These are phyloP conservation scores for Zaprionus tsacasi DNA, from an alignment of 1,140 invertebrate species.

Conservation along the genomic window DNA sequence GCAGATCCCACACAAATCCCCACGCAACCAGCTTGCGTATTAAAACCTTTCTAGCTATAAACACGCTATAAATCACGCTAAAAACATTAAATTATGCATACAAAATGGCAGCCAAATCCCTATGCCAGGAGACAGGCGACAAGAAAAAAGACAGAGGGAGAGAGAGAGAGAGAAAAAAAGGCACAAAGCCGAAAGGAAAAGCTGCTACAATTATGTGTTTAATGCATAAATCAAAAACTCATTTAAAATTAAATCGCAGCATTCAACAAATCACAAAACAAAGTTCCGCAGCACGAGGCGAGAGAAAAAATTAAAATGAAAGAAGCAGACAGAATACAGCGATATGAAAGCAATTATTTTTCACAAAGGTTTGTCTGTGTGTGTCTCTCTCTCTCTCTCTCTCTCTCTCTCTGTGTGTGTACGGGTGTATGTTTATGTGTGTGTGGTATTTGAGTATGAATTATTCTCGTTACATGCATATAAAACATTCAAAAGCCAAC, in stretches of 20 bases:
- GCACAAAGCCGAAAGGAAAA: slow-evolving; percentile 39
- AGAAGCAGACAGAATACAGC: slow-evolving; percentile 15
- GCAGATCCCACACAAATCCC: slow-evolving; percentile 28
- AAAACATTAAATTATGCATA: slow-evolving; percentile 79
- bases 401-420: not conserved
- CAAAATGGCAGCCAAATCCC: slow-evolving; percentile 69
- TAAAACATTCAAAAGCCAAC: slow-evolving; percentile 68
- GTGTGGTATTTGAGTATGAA: slow-evolving; percentile 47
- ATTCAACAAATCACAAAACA: slow-evolving; percentile 78
- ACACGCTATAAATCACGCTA: slow-evolving; percentile 70
- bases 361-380: slow-evolving; percentile 25
- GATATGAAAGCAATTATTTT: slow-evolving; percentile 69
- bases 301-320: slow-evolving; percentile 7
- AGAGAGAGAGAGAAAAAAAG: not conserved
- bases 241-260: slow-evolving; percentile 80
- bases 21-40: slow-evolving; percentile 41
- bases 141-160: slow-evolving; percentile 1
- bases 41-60: slow-evolving; percentile 54
- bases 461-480: slow-evolving; percentile 48
- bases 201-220: slow-evolving; percentile 79
- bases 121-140: slow-evolving; percentile 35
- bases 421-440: not conserved
- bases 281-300: slow-evolving; percentile 43
- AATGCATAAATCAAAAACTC: slow-evolving; percentile 83
- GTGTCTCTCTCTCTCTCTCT: not conserved